Evolutionary conservation across 2,797 vertebrate species (phyloP), one percentile per base, ranked within the genome.

Genomic region (Pitangus sulphuratus): DNA sequence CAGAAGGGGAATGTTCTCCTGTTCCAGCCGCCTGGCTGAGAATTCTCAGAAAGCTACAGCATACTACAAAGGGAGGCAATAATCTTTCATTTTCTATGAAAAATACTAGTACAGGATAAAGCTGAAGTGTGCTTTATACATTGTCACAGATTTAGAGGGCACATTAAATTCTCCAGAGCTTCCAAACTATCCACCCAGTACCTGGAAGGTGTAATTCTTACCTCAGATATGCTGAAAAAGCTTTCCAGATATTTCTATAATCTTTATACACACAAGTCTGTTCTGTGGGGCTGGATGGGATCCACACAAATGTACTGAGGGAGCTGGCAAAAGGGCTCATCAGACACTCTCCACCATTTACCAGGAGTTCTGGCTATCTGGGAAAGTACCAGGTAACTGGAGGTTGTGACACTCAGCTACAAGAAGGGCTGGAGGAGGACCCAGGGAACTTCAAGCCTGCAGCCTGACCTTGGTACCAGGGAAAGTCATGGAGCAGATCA

Each of bases 1-100:
- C 54, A 68, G 65, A 94, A 94, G 33, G 74, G 64, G 39, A 94
- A 92, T 19, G 28, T 84, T 95, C 76, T 80, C 42, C 92, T 74
- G 70, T 74, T 87, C 88, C 74, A 92, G 60, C 33, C 3, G 50
- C 71, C 83, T 90, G 84, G 76, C 84, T 95, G 82, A 94, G 76
- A 86, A 82, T 82, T 94, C 82, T 90, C 79, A 80, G 83, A 95
- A 93, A 95, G 84, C 70, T 40, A 72, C 51, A 3, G 2, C 37
- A 82, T 21, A 53, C 68, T 79, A 93, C 76, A 95, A 97, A 93
- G 87, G 51, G 84, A 97, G 58, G 44, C 25, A 86, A 86, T 93
- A 28, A 95, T 80, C 92, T 91, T 95, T 95, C 86, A 79, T 88
- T 93, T 96, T 88, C 91, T 53, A 61, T 77, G 89, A 94, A 96